phyloP scores from a whole-genome alignment of 2,797 vertebrate species.

The Prionace glauca region DNA sequence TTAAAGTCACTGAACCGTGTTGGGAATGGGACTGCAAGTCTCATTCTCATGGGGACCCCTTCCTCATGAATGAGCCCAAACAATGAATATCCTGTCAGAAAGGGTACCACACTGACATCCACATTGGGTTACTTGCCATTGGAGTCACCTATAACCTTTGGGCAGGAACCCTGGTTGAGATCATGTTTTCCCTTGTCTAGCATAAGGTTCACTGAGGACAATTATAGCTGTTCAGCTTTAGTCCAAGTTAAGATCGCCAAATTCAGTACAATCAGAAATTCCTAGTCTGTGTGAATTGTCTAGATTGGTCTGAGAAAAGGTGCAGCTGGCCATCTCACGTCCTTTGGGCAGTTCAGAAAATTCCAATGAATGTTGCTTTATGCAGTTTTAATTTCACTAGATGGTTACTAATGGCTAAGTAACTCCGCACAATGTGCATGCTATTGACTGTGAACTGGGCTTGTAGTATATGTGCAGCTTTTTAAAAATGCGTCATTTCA shows the following conservation, averaged over 20 bases:
- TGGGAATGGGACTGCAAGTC: background rate
- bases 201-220: background rate
- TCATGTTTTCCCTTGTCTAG: background rate
- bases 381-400: background rate
- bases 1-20: background rate
- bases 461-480: background rate
- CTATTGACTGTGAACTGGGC: background rate
- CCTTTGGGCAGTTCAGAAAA: background rate
- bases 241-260: background rate
- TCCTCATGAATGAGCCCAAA: background rate
- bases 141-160: too few relatives aligned
- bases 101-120: background rate
- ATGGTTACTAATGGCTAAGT: background rate
- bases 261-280: background rate
- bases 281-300: background rate
- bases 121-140: background rate
- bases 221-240: background rate
- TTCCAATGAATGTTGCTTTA: background rate
- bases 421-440: background rate
- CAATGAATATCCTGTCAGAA: too few relatives aligned
- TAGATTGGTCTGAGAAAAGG: background rate
- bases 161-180: background rate
- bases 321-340: conserved; percentile 17
- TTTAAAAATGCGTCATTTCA: background rate
- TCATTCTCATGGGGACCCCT: background rate